Percentiles rank a stretch among this genome's conserved stretches.
Evolutionary conservation across 2,797 vertebrate species (phyloP).

Genomic region (Clarias platycephalus): DNA sequence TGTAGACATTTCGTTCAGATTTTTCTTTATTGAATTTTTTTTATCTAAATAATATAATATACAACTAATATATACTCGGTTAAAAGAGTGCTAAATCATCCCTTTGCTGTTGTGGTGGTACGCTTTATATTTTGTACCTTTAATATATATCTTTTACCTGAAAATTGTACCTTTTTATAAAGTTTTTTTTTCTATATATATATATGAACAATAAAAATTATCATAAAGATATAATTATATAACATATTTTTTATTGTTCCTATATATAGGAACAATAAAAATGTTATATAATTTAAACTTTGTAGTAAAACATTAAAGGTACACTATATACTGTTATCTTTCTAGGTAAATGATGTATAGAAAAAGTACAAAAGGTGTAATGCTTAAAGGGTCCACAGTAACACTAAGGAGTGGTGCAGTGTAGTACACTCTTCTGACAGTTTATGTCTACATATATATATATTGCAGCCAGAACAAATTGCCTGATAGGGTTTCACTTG

Average conservation of each 20-base stretch:
- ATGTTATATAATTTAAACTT: background rate
- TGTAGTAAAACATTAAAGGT: background rate
- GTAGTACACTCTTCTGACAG: background rate
- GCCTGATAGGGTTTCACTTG: constrained; percentile 49
- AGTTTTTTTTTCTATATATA: background rate
- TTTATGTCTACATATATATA: constrained; percentile 42
- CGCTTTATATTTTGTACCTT: background rate
- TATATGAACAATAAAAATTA: too few relatives aligned
- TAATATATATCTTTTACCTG: background rate
- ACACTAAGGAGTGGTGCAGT: background rate
- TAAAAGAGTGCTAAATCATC: background rate
- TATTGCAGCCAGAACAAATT: constrained; percentile 55
- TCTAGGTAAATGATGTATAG: background rate
- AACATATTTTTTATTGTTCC: background rate
- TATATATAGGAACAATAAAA: too few relatives aligned
- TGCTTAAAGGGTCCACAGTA: background rate
- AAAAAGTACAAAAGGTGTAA: background rate
- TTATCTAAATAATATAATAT: constrained; percentile 40
- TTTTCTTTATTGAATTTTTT: constrained; percentile 7
- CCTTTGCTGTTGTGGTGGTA: background rate
- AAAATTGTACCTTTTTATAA: background rate
- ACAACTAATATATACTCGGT: background rate
- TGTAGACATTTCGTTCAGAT: background rate
- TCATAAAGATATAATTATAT: too few relatives aligned
- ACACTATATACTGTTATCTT: background rate